Evolutionary conservation across 2,113 vertebrate species (phyloP), one percentile per base, ranked within the genome.

Genomic region (Donacobius atricapilla): DNA sequence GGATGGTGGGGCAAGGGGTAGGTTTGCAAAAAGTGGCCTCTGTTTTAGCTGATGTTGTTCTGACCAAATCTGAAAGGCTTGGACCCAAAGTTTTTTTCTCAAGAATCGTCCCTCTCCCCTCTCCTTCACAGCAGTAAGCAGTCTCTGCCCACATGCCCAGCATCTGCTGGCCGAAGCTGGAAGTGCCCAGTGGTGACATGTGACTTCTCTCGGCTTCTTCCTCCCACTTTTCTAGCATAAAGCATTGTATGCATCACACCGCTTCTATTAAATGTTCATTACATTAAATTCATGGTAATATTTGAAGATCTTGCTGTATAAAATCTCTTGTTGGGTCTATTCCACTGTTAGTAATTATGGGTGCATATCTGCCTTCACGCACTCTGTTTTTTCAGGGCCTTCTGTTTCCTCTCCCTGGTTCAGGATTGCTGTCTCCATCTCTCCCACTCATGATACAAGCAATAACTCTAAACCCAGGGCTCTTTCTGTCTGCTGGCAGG

Each of bases 201-300:
- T 7, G 18, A 53, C 53, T 64, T 39, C 35, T 31, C 39, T 39
- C 45, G 73, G 35, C 39, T 47, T 28, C 42, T 56, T 48, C 40
- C 22, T 64, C 44, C 16, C 27, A 19, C 31, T 76, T 61, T 14
- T 13, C 44, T 19, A 47, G 21, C n/a, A 31, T 3, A 11, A 70
- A 86, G 16, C 4, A 48, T 60, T 18, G 22, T 0, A 0, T 25
- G 25, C 24, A 47, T 69, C 24, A 44, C 5, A 20, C 23, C 48
- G 24, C 6, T 57, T 12, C 44, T 39, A n/a, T 44, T 60, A 50
- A 58, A 40, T 15, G 3, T 13, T 44, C 24, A 16, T 31, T 42
- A 19, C 28, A 15, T 63, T 30, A 40, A 14, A 9, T 23, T 68
- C 15, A 57, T 37, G 50, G 42, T 15, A 37, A 31, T 31, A 70